A percentile compares a stretch with the other conserved stretches of the same genome.
Evolutionary conservation across 1,140 invertebrate genomes (phyloP).

Genomic region (Lepidurus apus): DNA sequence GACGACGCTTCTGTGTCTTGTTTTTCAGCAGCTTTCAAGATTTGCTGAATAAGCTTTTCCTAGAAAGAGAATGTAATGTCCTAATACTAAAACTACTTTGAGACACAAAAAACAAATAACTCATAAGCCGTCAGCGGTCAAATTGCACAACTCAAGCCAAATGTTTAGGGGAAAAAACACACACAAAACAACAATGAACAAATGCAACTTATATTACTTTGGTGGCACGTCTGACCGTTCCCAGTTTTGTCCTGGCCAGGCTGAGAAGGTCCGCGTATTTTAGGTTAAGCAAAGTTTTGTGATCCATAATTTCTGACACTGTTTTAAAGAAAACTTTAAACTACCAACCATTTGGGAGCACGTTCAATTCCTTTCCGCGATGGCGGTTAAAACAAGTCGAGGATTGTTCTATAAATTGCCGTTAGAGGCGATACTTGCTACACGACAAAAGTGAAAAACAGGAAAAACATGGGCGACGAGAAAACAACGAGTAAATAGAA

Average conservation of each 20-base stretch:
- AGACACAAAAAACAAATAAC: no score
- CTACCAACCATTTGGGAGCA: not conserved
- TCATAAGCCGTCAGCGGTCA: no score
- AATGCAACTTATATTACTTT: not conserved
- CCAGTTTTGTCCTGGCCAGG: not conserved
- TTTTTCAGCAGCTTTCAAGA: not conserved
- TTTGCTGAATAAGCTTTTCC: not conserved
- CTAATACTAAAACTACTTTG: no score
- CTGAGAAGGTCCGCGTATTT: not conserved
- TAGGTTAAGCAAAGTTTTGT: not conserved
- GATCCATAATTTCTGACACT: not conserved
- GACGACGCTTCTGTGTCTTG: not conserved
- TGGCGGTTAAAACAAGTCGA: constrained; percentile 1
- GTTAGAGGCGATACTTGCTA: not conserved
- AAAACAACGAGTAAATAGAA: not conserved
- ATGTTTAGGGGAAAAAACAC: no score
- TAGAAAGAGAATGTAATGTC: not conserved
- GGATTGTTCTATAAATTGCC: not conserved
- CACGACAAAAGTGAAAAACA: not conserved
- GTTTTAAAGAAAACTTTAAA: not conserved
- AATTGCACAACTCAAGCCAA: no score
- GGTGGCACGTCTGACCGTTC: not conserved
- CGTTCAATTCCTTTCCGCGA: not conserved
- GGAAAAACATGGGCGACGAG: not conserved
- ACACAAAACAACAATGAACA: not conserved